phyloP scores from a whole-genome alignment of 2,888 invertebrate species.

The Maniola hyperantus region DNA sequence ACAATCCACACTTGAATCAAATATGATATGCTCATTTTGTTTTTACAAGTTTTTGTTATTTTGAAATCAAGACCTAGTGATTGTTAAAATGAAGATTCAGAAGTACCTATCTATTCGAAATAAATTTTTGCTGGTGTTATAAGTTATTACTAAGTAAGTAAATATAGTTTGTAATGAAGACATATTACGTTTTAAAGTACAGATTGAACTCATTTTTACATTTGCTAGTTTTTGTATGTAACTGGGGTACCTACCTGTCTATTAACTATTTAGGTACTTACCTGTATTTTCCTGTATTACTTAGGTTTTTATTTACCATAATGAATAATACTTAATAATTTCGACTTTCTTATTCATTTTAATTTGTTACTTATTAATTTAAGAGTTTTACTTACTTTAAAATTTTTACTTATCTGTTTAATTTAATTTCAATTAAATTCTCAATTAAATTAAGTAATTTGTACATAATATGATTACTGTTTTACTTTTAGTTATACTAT shows the following conservation, averaged over 20 bases:
- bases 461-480: no score
- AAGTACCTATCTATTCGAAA: not conserved
- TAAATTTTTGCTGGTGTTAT: not conserved
- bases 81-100: not conserved
- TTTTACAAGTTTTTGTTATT: not conserved
- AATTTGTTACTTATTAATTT: no score
- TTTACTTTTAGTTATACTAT: no score
- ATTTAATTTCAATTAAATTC: no score
- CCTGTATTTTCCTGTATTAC: no score
- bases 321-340: no score
- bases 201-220: slow-evolving; percentile 6
- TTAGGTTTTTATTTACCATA: no score
- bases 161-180: not conserved
- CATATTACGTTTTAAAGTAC: slow-evolving; percentile 2
- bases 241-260: not conserved
- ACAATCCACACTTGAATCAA: not conserved
- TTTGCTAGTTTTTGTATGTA: slow-evolving; percentile 7
- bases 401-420: no score
- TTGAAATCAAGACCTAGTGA: not conserved
- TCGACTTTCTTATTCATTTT: no score
- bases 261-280: no score
- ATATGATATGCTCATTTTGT: not conserved
- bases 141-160: not conserved
- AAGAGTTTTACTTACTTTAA: no score
- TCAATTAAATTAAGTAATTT: no score